phyloP scores from a whole-genome alignment of 2,888 invertebrate genomes.

The Pachymerium ferrugineum region DNA sequence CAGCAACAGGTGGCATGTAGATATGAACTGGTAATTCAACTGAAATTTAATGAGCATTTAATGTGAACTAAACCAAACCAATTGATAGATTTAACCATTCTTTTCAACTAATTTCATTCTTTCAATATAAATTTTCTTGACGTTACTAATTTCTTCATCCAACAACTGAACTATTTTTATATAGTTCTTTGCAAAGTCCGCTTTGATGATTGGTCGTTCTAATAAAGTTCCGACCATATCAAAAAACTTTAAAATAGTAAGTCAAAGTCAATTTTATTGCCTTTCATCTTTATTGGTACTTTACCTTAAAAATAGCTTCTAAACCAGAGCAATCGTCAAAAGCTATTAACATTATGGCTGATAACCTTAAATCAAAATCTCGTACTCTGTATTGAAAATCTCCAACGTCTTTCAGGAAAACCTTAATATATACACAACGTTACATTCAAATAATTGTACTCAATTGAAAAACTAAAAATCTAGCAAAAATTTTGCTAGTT shows the following conservation, averaged over 20 bases:
- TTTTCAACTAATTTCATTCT: slow-evolving; percentile 42
- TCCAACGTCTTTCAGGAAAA: slow-evolving; percentile 74
- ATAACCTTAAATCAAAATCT: slow-evolving; percentile 82
- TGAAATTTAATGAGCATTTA: too few species aligned
- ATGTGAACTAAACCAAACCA: too few species aligned
- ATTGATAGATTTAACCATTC: too few species aligned
- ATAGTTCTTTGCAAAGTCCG: slow-evolving; percentile 82
- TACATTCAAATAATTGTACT: too few species aligned
- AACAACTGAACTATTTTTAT: slow-evolving; percentile 69
- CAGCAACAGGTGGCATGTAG: slow-evolving; percentile 78
- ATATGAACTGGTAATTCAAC: slow-evolving; percentile 56
- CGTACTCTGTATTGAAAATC: slow-evolving; percentile 74
- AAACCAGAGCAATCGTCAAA: slow-evolving; percentile 89
- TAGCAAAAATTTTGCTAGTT: too few species aligned
- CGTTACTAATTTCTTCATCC: slow-evolving; percentile 45
- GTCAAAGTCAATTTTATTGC: not conserved
- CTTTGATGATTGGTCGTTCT: slow-evolving; percentile 78
- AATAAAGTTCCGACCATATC: slow-evolving; percentile 81
- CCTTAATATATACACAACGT: too few species aligned
- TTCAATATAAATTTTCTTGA: slow-evolving; percentile 47
- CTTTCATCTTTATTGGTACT: not conserved
- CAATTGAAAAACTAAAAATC: too few species aligned
- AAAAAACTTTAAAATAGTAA: slow-evolving; percentile 63
- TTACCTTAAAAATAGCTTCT: slow-evolving; percentile 83
- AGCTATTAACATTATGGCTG: slow-evolving; percentile 83